Base-by-base conservation (phyloP, 2,113 vertebrate species). In the Origma solitaria region DNA sequence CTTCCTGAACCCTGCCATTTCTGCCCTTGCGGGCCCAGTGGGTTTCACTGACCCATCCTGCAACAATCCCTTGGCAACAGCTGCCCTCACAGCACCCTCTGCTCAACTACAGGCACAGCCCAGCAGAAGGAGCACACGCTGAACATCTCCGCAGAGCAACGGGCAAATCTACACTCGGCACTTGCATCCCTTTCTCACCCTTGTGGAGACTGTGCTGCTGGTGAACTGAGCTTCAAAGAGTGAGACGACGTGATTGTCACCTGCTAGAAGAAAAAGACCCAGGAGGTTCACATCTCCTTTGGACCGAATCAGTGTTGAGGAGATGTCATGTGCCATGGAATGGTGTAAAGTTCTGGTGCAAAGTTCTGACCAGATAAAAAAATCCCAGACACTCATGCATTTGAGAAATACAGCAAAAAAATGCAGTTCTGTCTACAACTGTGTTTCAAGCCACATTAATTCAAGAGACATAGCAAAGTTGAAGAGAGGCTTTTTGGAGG, bases 311-410 rank as follows among this genome's bases (percentile, higher is more conserved):
- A 19, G 15, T 51, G 30, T 45, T 25, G 10, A 3, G 11, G 27
- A 5, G 24, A 49, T 0, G 0, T 47, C 5, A 24, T 3, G 6
- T 2, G 0, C 3, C 14, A 9, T 21, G 69, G 11, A 56, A 72
- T 66, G 3, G 2, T 8, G 0, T 6, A 45, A 42, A 9, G 38
- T 40, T 40, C 5, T 42, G 11, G 4, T 8, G 5, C 62, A 14
- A 72, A 20, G 15, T 25, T 83, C 16, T 4, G 3, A 16, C 24
- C 1, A 1, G 2, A 27, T 4, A 49, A 86, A 57, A 58, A 31
- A 1, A 11, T 13, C 6, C 4, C 22, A 38, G 53, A 37, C 5
- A 7, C 11, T 31, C 7, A 35, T 60, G 27, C 8, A 65, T 1
- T 1, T 54, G 7, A 42, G 8, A 65, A 50, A 5, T 25, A 7